A percentile compares a stretch with the other conserved stretches of the same genome.
Evolutionary conservation across 2,888 invertebrate species (phyloP).

Genomic region (Pantelozetes paolii): DNA sequence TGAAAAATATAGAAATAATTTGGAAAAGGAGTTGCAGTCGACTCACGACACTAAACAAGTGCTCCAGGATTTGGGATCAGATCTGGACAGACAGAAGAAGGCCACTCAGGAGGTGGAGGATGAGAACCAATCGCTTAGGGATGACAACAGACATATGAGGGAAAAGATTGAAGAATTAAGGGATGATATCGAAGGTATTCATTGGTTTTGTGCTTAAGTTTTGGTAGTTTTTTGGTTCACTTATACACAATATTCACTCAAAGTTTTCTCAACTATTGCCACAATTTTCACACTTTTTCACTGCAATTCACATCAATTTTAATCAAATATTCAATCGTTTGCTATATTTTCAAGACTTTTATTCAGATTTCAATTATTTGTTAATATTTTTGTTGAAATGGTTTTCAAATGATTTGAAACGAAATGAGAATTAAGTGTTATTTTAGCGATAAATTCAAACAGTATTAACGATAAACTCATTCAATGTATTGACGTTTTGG

Average conservation of each 20-base stretch:
- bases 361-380: background rate
- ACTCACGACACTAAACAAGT: slow-evolving; percentile 39
- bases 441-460: too few species aligned
- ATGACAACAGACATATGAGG: slow-evolving; percentile 31
- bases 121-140: slow-evolving; percentile 36
- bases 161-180: slow-evolving; percentile 35
- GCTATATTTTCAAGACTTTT: background rate
- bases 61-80: slow-evolving; percentile 39
- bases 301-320: too few species aligned
- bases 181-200: slow-evolving; percentile 41
- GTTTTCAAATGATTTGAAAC: too few species aligned
- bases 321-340: too few species aligned
- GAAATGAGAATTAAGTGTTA: too few species aligned
- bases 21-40: slow-evolving; percentile 43
- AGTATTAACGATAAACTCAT: too few species aligned
- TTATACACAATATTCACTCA: too few species aligned
- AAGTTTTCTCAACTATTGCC: too few species aligned
- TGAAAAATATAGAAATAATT: slow-evolving; percentile 37
- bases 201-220: background rate
- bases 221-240: too few species aligned
- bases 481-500: too few species aligned
- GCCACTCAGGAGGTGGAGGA: slow-evolving; percentile 37
- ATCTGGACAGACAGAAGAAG: slow-evolving; percentile 41
- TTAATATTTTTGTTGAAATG: background rate
- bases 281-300: too few species aligned